Percentiles rank a stretch among this genome's conserved stretches.
These are phyloP conservation scores for Brachionus plicatilis DNA, from an alignment of 1,140 invertebrate species.

Conservation along the genomic window DNA sequence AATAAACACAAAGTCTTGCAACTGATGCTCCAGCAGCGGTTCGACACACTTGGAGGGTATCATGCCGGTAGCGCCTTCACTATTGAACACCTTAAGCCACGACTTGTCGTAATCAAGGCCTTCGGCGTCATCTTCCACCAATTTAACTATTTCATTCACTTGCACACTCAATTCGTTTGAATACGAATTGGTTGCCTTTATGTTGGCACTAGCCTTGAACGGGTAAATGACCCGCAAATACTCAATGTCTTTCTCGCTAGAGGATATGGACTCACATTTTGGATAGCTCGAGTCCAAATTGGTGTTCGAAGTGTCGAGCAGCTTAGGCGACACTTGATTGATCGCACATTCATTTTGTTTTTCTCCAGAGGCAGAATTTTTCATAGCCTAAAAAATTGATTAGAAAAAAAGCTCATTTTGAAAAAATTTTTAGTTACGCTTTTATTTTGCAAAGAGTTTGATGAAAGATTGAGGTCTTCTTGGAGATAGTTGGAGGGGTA, in stretches of 20 bases:
- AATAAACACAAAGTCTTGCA: constrained; percentile 34
- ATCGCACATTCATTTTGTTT: not conserved
- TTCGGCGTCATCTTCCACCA: constrained; percentile 6
- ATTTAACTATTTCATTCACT: constrained; percentile 6
- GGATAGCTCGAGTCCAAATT: constrained; percentile 28
- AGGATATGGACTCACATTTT: constrained; percentile 13
- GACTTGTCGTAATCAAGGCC: constrained; percentile 2
- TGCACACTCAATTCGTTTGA: not conserved
- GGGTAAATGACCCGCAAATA: constrained; percentile 18
- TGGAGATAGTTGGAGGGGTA: not conserved
- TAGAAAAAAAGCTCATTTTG: not conserved
- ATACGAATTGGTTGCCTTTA: constrained; percentile 17
- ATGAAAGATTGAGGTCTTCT: not conserved
- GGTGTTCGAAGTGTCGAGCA: not conserved
- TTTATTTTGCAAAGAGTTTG: constrained; percentile 14
- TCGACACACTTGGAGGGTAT: constrained; percentile 39
- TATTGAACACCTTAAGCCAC: constrained; percentile 18
- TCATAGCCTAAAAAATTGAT: not conserved
- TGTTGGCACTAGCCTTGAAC: not conserved
- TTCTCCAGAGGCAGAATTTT: not conserved
- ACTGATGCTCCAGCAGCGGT: not conserved
- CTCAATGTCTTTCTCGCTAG: constrained; percentile 10
- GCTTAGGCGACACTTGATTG: not conserved
- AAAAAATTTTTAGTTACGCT: constrained; percentile 34
- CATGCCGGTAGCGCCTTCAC: not conserved